phyloP scores from a whole-genome alignment of 2,113 vertebrate species.

The Cathartes aura region DNA sequence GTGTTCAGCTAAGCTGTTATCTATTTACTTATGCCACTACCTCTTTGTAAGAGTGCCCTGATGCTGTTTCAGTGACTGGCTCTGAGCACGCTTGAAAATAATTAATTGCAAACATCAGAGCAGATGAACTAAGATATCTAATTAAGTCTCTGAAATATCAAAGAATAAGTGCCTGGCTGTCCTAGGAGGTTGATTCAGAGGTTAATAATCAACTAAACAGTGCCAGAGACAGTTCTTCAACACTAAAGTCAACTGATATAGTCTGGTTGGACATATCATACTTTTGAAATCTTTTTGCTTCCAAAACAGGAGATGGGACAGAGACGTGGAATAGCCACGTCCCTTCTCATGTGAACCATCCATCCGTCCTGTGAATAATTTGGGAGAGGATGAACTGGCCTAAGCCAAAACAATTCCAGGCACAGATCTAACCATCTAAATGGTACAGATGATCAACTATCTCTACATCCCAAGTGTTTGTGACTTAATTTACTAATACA shows the following conservation, averaged over 20 bases:
- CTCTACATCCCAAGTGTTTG: not conserved
- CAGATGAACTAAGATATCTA: not conserved
- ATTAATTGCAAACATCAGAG: not conserved
- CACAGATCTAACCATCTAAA: not conserved
- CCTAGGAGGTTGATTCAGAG: not conserved
- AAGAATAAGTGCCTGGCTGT: not conserved
- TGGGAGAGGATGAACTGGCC: not conserved
- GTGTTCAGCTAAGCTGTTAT: not conserved
- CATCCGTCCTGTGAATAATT: not conserved
- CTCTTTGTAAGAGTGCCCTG: not conserved
- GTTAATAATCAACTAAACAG: not conserved
- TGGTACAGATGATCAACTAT: not conserved
- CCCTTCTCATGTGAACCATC: not conserved
- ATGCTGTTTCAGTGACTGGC: not conserved
- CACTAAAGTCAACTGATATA: not conserved
- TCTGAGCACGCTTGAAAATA: not conserved
- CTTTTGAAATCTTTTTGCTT: not conserved
- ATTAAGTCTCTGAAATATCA: constrained; percentile 1
- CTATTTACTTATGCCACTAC: not conserved
- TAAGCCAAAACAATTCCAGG: not conserved
- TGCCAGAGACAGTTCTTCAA: not conserved
- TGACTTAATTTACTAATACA: not conserved
- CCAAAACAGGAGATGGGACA: not conserved
- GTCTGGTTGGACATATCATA: not conserved
- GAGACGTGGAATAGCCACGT: not conserved